Evolutionary conservation across 2,113 vertebrate genomes (phyloP).

Genomic region (Microcebus ravelobensis): DNA sequence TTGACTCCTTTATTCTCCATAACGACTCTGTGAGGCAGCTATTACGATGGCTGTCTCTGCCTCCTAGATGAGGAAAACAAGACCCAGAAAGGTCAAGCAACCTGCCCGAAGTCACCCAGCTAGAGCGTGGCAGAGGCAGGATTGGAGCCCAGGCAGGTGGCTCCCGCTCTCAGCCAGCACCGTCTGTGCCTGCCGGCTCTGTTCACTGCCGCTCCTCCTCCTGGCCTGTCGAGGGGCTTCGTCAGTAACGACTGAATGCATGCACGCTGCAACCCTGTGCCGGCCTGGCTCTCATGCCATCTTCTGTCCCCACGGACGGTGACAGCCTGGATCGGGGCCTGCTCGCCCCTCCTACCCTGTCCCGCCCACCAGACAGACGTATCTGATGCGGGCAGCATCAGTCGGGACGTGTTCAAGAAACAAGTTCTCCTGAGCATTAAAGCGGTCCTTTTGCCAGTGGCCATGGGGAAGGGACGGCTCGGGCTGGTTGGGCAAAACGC

Average conservation of each 20-base stretch:
- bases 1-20: neutral
- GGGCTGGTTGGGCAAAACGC: neutral
- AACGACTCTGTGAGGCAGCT: neutral
- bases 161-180: neutral
- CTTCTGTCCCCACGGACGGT: neutral
- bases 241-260: neutral
- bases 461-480: neutral
- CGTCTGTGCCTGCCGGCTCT: rapidly evolving
- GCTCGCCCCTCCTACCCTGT: neutral
- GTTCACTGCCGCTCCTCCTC: neutral
- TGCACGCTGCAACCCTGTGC: neutral
- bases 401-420: neutral
- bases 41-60: neutral
- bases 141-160: neutral
- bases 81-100: neutral
- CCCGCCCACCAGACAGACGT: neutral
- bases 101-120: neutral
- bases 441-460: neutral
- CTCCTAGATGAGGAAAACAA: neutral
- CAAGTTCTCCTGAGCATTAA: neutral
- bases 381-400: neutral
- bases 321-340: rapidly evolving
- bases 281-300: too few relatives aligned
- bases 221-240: neutral
- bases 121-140: neutral